Evolutionary conservation across 2,113 vertebrate genomes (phyloP).

Genomic region (Chloroceryle aenea): DNA sequence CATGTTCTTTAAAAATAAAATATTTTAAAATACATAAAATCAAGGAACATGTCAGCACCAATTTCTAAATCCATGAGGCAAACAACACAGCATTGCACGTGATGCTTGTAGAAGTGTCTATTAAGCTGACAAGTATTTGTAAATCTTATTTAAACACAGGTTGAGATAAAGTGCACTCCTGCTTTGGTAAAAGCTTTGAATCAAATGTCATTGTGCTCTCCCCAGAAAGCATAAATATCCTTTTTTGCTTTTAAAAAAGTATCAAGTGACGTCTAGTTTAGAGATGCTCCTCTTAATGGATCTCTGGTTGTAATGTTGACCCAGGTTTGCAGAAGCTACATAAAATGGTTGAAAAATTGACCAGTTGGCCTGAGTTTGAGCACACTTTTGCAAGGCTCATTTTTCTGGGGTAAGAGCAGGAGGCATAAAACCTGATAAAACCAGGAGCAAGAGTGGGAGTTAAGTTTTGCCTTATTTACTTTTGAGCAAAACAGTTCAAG

Average conservation of each 20-base stretch:
- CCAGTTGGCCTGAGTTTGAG: background rate
- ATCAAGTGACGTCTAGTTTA: background rate
- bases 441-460: background rate
- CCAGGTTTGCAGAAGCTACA: background rate
- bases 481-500: background rate
- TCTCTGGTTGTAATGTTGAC: background rate
- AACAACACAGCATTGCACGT: background rate
- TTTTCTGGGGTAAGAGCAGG: background rate
- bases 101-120: background rate
- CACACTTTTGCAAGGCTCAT: background rate
- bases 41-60: background rate
- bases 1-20: background rate
- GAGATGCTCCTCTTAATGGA: background rate
- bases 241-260: background rate
- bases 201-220: background rate
- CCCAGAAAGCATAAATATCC: background rate
- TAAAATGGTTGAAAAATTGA: background rate
- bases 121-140: background rate
- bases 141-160: background rate
- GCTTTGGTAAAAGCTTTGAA: background rate
- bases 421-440: background rate
- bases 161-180: background rate
- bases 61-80: background rate
- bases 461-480: background rate
- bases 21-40: background rate